These are phyloP conservation scores for Lucilia sericata DNA, from an alignment of 1,140 invertebrate genomes.

Conservation along the genomic window DNA sequence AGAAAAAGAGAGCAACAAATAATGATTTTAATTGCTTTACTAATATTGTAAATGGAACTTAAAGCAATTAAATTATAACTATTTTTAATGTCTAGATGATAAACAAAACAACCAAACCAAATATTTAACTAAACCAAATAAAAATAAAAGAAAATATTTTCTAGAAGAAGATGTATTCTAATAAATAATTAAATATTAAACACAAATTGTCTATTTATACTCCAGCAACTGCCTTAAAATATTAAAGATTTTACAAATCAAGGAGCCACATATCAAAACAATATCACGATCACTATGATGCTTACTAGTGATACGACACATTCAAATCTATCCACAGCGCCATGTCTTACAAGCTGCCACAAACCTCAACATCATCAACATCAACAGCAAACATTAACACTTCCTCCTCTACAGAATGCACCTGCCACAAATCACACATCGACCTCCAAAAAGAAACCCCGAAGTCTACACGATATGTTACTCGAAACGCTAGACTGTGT, in stretches of 20 bases:
- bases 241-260: neutral
- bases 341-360: conserved; percentile 36
- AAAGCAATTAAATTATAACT: neutral
- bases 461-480: conserved; percentile 69
- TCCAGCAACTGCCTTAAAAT: neutral
- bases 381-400: neutral
- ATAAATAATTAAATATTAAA: no score
- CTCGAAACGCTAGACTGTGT: conserved; percentile 78
- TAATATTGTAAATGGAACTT: neutral
- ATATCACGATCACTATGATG: conserved; percentile 25
- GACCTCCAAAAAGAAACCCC: conserved; percentile 29
- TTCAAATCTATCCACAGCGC: conserved; percentile 4
- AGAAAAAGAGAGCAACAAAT: neutral
- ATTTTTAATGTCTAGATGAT: no score
- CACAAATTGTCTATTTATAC: neutral
- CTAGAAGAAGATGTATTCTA: no score
- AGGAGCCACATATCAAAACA: neutral
- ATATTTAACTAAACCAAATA: no score
- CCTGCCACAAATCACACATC: conserved; percentile 21
- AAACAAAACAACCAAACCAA: no score
- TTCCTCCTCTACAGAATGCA: conserved; percentile 15
- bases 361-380: conserved; percentile 16
- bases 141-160: no score
- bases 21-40: neutral
- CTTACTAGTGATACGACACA: conserved; percentile 10